Conservation (phyloP, 1,140 invertebrate species). For the Trachelipus rathkii region DNA sequence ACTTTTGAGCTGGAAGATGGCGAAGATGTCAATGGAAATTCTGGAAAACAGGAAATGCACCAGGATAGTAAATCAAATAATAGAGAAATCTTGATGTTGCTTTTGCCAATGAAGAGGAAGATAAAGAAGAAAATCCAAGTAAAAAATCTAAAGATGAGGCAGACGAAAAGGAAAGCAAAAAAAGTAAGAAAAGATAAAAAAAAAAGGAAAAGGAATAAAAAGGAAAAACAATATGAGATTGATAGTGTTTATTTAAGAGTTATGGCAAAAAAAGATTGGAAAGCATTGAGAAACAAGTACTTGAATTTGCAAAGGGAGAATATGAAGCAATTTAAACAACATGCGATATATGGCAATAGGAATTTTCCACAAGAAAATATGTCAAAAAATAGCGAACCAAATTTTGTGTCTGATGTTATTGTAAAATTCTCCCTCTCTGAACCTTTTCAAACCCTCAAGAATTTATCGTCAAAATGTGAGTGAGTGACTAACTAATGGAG, state of each 20-base stretch:
- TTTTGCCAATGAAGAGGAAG: not conserved
- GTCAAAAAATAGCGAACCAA: conserved; percentile 19
- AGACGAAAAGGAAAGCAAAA: conserved; percentile 26
- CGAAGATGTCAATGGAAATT: not conserved
- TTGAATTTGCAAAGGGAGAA: conserved; percentile 33
- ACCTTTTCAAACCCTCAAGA: conserved; percentile 33
- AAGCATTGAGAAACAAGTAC: conserved; percentile 34
- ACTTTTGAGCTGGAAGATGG: not conserved
- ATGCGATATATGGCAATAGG: not conserved
- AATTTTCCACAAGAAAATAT: not conserved
- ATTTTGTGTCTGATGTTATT: conserved; percentile 30
- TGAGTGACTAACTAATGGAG: conserved; percentile 23
- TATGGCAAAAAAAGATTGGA: conserved; percentile 38
- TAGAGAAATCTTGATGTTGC: not conserved
- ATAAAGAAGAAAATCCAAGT: not conserved
- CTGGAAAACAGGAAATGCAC: no score
- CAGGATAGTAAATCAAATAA: no score
- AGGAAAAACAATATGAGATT: conserved; percentile 28
- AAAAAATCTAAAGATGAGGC: not conserved
- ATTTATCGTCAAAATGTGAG: conserved; percentile 20
- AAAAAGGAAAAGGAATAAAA: conserved; percentile 34
- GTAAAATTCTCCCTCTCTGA: conserved; percentile 37
- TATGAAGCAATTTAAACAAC: conserved; percentile 31
- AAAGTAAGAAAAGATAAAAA: conserved; percentile 19
- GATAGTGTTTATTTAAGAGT: conserved; percentile 36